Evolutionary conservation across 2,797 vertebrate genomes (phyloP).

Genomic region (Poecilia picta): DNA sequence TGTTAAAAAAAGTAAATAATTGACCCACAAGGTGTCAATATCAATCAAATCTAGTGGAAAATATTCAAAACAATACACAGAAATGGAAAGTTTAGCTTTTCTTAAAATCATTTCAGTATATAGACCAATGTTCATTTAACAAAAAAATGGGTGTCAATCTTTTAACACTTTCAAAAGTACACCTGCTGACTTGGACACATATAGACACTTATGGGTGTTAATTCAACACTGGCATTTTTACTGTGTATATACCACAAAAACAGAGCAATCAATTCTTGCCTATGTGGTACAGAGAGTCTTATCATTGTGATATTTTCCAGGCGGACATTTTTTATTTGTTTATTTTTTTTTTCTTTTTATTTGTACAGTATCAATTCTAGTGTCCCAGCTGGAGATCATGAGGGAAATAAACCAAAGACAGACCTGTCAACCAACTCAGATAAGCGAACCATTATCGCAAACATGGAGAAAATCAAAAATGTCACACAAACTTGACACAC

Average conservation of each 20-base stretch:
- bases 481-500: neutral
- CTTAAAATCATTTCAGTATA: too few species aligned
- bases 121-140: too few species aligned
- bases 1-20: too few species aligned
- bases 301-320: constrained; percentile 38
- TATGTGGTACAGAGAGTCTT: constrained; percentile 23
- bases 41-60: too few species aligned
- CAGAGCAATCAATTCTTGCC: constrained; percentile 35
- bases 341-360: neutral
- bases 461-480: neutral
- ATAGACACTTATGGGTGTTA: too few species aligned
- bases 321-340: constrained; percentile 3
- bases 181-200: too few species aligned
- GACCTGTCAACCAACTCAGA: neutral
- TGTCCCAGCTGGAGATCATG: neutral
- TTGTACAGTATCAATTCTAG: neutral
- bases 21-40: too few species aligned
- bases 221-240: too few species aligned
- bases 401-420: neutral
- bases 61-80: too few species aligned
- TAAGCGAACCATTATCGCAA: neutral
- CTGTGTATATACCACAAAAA: constrained; percentile 28
- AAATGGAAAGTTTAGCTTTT: too few species aligned
- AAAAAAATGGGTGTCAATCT: too few species aligned
- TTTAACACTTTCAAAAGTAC: too few species aligned